These are phyloP conservation scores for Balanococcus diminutus DNA, from an alignment of 2,888 invertebrate species.

Conservation along the genomic window DNA sequence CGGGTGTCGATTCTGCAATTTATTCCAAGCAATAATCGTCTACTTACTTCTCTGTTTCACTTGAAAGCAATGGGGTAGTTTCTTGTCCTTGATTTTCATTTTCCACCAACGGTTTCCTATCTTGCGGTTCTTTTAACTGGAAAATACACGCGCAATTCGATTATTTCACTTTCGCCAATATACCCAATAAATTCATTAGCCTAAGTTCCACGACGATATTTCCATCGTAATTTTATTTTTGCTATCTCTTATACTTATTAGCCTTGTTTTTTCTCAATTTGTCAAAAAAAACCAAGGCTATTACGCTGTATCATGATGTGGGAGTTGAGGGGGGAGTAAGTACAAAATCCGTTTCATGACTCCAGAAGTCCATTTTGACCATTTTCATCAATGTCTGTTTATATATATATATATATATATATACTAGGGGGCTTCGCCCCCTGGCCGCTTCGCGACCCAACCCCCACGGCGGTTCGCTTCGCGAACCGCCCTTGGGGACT, in stretches of 20 bases:
- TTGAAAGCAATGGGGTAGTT: constrained; percentile 50
- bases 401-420: too few relatives aligned
- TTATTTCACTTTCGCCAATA: constrained; percentile 13
- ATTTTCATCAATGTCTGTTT: too few relatives aligned
- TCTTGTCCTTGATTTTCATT: constrained; percentile 49
- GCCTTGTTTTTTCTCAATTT: too few relatives aligned
- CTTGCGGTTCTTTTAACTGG: constrained; percentile 39
- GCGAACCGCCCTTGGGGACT: too few relatives aligned
- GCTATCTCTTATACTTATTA: background rate
- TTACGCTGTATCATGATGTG: too few relatives aligned
- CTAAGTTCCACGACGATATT: background rate
- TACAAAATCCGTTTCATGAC: too few relatives aligned
- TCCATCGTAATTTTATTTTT: background rate
- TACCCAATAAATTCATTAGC: constrained; percentile 17
- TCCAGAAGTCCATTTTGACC: too few relatives aligned
- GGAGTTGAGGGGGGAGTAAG: too few relatives aligned
- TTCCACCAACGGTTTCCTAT: constrained; percentile 28
- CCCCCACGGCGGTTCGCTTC: too few relatives aligned
- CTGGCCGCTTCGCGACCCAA: too few relatives aligned
- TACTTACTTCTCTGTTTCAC: constrained; percentile 49
- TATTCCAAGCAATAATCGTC: constrained; percentile 11
- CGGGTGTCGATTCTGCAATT: constrained; percentile 24
- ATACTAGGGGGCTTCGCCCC: too few relatives aligned
- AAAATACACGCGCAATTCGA: constrained; percentile 19
- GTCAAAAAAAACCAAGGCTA: too few relatives aligned